Conservation (phyloP, 2,797 vertebrate genomes). For the Sus cebifrons region DNA sequence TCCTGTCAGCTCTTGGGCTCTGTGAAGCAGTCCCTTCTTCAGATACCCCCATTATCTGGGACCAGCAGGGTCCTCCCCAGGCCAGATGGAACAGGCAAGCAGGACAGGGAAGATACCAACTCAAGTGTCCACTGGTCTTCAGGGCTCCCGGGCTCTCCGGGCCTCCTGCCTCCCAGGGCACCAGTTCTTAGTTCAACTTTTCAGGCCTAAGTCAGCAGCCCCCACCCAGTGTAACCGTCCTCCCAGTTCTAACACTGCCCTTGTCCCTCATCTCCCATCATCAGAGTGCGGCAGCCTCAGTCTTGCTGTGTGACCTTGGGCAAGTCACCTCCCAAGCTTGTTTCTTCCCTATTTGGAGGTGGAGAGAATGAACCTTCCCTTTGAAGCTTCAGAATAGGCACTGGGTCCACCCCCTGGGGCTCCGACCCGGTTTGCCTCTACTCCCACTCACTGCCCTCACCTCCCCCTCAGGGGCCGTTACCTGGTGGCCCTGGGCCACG, state of each 20-base stretch:
- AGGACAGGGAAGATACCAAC: background rate
- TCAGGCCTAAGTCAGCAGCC: background rate
- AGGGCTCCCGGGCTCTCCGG: background rate
- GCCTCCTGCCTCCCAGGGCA: background rate
- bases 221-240: background rate
- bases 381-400: background rate
- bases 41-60: background rate
- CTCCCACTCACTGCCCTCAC: background rate
- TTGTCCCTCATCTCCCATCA: background rate
- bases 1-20: constrained; percentile 5
- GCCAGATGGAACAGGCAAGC: background rate
- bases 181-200: background rate
- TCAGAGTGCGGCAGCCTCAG: background rate
- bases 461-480: constrained; percentile 94
- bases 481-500: constrained; percentile 96
- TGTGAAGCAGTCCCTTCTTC: background rate
- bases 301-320: background rate
- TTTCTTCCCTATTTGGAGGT: background rate
- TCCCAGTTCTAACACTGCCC: background rate
- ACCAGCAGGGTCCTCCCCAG: background rate
- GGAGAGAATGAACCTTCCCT: background rate
- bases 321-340: background rate
- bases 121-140: background rate
- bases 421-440: background rate
- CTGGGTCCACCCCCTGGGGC: background rate